These are phyloP conservation scores for Hyles vespertilio DNA, from an alignment of 1,140 invertebrate genomes.

Conservation along the genomic window DNA sequence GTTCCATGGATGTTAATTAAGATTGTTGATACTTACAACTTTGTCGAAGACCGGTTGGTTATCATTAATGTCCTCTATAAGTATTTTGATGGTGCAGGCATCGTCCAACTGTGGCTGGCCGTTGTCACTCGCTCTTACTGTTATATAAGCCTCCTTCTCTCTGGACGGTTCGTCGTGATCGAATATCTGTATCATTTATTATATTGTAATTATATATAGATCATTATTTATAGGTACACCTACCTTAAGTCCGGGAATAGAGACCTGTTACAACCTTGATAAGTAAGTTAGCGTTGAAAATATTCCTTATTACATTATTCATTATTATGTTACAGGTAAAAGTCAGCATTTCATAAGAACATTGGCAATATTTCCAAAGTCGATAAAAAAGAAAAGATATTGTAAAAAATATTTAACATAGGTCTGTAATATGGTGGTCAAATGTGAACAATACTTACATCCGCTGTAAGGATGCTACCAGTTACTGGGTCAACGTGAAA, in stretches of 20 bases:
- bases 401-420: no score
- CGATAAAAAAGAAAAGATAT: no score
- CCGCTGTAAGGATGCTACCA: constrained; percentile 85
- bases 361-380: no score
- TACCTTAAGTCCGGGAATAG: constrained; percentile 13
- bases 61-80: constrained; percentile 92
- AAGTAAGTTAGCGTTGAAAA: background rate
- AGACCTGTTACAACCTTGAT: constrained; percentile 6
- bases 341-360: no score
- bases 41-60: constrained; percentile 91
- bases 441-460: constrained; percentile 62
- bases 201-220: background rate
- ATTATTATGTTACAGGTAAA: no score
- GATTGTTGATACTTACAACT: constrained; percentile 70
- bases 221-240: constrained; percentile 2
- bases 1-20: background rate
- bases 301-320: no score
- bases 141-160: constrained; percentile 88
- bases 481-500: constrained; percentile 86
- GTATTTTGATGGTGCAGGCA: constrained; percentile 91
- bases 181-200: constrained; percentile 75
- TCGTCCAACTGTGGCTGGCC: constrained; percentile 89
- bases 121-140: constrained; percentile 87
- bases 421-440: no score
- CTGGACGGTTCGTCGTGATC: constrained; percentile 91